phyloP scores from a whole-genome alignment of 2,888 invertebrate species.

The Mechanitis mazaeus region DNA sequence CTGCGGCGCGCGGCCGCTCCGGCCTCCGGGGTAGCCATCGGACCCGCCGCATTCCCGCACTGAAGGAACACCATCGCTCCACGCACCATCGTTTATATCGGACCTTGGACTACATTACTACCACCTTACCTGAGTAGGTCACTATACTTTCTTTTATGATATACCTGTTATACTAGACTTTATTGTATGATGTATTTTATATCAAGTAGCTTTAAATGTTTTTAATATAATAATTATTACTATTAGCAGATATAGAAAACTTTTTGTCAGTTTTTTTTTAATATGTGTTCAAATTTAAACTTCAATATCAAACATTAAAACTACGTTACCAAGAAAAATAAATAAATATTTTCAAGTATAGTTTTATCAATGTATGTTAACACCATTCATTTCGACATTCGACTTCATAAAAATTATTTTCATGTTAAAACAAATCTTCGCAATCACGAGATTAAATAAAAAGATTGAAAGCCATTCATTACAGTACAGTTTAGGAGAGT shows the following conservation, averaged over 20 bases:
- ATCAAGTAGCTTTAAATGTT: no score
- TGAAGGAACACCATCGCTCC: conserved; percentile 37
- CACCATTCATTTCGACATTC: no score
- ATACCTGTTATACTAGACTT: no score
- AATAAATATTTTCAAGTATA: no score
- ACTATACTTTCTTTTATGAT: not conserved
- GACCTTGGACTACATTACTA: conserved; percentile 66
- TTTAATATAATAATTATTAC: no score
- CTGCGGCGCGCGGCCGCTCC: conserved; percentile 49
- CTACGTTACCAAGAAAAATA: no score
- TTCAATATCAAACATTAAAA: no score
- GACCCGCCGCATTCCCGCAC: conserved; percentile 40
- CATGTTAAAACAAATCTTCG: not conserved
- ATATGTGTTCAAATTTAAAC: no score
- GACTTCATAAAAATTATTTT: not conserved
- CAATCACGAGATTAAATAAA: not conserved
- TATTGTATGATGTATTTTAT: no score
- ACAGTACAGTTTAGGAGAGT: not conserved
- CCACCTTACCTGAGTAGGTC: conserved; percentile 20
- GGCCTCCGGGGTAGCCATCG: conserved; percentile 20
- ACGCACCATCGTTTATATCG: conserved; percentile 67
- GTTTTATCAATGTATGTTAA: no score
- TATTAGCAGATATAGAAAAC: no score
- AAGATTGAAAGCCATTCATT: not conserved
- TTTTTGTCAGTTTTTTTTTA: no score